A percentile compares a stretch with the other conserved stretches of the same genome.
These are phyloP conservation scores for Synergus umbraculus DNA, from an alignment of 2,888 invertebrate genomes.

Conservation along the genomic window DNA sequence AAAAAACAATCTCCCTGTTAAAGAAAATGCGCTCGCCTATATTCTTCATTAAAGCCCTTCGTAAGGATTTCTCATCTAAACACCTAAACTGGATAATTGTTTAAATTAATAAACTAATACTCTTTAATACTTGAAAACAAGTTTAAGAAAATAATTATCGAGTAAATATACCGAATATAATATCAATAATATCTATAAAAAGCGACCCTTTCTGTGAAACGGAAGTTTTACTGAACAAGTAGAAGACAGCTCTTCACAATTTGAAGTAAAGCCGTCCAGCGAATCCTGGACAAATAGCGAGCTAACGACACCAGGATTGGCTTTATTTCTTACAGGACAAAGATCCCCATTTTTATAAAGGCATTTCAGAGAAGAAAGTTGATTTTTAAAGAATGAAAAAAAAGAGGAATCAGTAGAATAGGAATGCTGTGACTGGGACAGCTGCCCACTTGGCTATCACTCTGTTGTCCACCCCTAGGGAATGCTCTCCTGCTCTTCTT, in stretches of 20 bases:
- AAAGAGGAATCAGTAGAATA: constrained; percentile 19
- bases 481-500: constrained; percentile 62
- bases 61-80: not conserved
- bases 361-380: constrained; percentile 33
- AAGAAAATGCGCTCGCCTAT: not conserved
- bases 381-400: constrained; percentile 14
- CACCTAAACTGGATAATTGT: not conserved
- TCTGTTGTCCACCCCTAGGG: constrained; percentile 66
- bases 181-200: not conserved
- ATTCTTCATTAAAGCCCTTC: not conserved
- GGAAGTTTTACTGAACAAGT: constrained; percentile 13
- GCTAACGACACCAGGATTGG: constrained; percentile 67
- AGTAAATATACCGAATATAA: not conserved
- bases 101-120: not conserved
- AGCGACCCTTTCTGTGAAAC: not conserved
- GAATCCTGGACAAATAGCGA: constrained; percentile 44
- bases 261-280: not conserved
- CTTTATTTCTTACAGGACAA: constrained; percentile 65
- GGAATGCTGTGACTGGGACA: constrained; percentile 67
- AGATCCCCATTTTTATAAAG: constrained; percentile 14
- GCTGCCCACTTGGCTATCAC: constrained; percentile 70
- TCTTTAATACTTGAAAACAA: not conserved
- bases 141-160: too few species aligned
- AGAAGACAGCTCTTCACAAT: not conserved
- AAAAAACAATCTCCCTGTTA: constrained; percentile 15